These are phyloP conservation scores for Hyalella azteca DNA, from an alignment of 2,888 invertebrate genomes.

Conservation along the genomic window DNA sequence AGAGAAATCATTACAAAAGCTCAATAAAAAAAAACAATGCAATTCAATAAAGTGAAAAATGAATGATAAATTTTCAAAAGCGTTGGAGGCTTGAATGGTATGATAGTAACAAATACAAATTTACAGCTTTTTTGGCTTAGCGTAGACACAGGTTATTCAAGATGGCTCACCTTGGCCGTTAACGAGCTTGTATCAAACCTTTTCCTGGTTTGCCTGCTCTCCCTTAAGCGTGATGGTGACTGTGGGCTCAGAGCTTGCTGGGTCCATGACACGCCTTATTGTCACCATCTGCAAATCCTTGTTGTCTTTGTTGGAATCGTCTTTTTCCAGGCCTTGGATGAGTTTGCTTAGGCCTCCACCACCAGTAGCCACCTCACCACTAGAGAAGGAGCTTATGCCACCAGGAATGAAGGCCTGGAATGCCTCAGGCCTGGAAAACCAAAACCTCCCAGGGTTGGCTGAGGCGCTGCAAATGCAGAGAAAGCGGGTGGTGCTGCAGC, in stretches of 20 bases:
- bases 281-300: constrained; percentile 70
- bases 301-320: constrained; percentile 60
- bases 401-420: constrained; percentile 28
- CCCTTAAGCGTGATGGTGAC: constrained; percentile 75
- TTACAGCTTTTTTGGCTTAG: too few species aligned
- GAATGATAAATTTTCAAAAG: too few species aligned
- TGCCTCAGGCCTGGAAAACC: constrained; percentile 4
- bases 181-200: constrained; percentile 73
- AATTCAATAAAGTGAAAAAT: too few species aligned
- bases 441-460: not conserved
- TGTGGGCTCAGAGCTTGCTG: constrained; percentile 71
- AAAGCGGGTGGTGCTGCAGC: not conserved
- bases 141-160: too few species aligned
- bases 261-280: constrained; percentile 74
- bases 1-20: too few species aligned
- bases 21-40: too few species aligned
- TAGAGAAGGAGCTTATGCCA: not conserved
- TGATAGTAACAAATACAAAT: too few species aligned
- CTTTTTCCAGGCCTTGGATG: constrained; percentile 54
- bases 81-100: too few species aligned
- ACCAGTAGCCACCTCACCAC: not conserved
- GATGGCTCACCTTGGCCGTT: constrained; percentile 64
- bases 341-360: constrained; percentile 48
- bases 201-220: constrained; percentile 75
- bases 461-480: not conserved